A percentile compares a stretch with the other conserved stretches of the same genome.
These are phyloP conservation scores for Hippocampus comes DNA, from an alignment of 2,113 vertebrate species.

Conservation along the genomic window DNA sequence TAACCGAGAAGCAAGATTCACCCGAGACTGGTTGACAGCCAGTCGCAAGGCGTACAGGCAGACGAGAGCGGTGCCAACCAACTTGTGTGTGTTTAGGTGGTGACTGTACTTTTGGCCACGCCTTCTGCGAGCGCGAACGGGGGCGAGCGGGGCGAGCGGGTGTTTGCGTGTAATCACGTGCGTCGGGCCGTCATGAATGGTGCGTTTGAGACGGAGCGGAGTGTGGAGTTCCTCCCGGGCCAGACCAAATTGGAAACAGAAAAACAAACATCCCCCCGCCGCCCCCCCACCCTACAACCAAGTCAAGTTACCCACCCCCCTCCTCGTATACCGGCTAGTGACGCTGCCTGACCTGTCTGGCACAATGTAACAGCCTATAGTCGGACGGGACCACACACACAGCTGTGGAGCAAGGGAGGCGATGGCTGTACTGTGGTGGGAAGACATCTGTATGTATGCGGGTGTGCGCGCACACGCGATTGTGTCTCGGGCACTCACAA, in stretches of 20 bases:
- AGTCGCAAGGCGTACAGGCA: no score
- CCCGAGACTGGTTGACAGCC: neutral
- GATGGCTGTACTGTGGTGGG: conserved; percentile 18
- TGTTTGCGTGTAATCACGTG: conserved; percentile 65
- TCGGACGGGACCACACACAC: conserved; percentile 70
- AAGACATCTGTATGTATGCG: conserved; percentile 2
- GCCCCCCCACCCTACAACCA: conserved; percentile 6
- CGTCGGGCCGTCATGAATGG: conserved; percentile 73
- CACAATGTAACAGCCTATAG: conserved; percentile 73
- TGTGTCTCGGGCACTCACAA: conserved; percentile 38
- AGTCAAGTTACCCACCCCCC: neutral
- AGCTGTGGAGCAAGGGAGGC: conserved; percentile 26
- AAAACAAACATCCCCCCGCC: conserved; percentile 69
- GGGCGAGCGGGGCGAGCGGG: conserved; percentile 32
- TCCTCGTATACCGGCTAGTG: conserved; percentile 50
- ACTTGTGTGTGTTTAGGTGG: no score
- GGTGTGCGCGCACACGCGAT: neutral
- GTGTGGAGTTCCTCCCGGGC: conserved; percentile 69
- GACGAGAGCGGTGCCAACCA: no score
- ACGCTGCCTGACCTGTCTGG: conserved; percentile 68
- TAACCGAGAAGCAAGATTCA: neutral
- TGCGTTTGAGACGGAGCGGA: conserved; percentile 71
- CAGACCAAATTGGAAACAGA: conserved; percentile 74
- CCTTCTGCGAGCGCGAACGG: neutral
- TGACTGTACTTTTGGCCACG: neutral